phyloP scores from a whole-genome alignment of 2,113 vertebrate genomes.

The Ochotona curzoniae region DNA sequence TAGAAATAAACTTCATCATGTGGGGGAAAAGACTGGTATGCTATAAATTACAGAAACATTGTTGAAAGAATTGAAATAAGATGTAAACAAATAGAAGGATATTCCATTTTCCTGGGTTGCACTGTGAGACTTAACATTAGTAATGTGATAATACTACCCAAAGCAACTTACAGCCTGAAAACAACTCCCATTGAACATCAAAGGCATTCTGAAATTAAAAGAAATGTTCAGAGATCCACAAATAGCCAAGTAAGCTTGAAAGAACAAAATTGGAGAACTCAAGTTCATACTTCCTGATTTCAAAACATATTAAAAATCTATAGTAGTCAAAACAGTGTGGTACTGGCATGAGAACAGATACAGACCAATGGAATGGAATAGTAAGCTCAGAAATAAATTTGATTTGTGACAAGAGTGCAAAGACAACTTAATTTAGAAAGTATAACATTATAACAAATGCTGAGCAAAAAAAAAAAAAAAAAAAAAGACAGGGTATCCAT shows the following conservation, averaged over 20 bases:
- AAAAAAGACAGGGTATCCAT: not conserved
- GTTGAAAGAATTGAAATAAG: constrained; percentile 13
- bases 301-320: constrained; percentile 29
- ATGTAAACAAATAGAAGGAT: constrained; percentile 1
- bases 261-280: not conserved
- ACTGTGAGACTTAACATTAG: constrained; percentile 31
- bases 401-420: constrained; percentile 6
- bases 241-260: not conserved
- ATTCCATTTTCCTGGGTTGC: not conserved
- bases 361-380: not conserved
- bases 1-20: constrained; percentile 39
- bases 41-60: constrained; percentile 47
- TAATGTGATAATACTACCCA: not conserved
- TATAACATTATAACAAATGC: not conserved
- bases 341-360: not conserved
- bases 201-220: constrained; percentile 1
- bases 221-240: not conserved
- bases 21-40: not conserved
- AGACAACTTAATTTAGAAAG: constrained; percentile 8
- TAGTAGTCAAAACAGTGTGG: constrained; percentile 27
- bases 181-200: not conserved
- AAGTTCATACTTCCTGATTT: not conserved
- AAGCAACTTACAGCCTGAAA: not conserved
- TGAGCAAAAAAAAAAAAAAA: not conserved
- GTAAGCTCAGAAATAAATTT: not conserved